Evolutionary conservation across 1,140 invertebrate species (phyloP), one percentile per base, ranked within the genome.

Genomic region (Venturia canescens): DNA sequence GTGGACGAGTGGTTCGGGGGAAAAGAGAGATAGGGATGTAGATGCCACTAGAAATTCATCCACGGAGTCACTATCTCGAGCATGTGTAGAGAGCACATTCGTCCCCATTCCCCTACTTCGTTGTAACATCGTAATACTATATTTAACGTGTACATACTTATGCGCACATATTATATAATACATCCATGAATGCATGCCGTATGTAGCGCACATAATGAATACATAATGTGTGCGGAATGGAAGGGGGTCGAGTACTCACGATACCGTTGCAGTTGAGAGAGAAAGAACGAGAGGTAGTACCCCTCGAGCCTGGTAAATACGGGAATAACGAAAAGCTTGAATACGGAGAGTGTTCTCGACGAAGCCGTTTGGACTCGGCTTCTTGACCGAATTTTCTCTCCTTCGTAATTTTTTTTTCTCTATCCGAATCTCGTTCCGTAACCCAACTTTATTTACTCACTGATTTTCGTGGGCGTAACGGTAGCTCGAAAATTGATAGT

Each of bases 141-240:
- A 77, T 77, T 63, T 77, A 34, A 63, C 75, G 34, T 60, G 53
- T 63, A 77, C 57, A 66, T 63, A 77, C 75, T 66, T 66, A 77
- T 77, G 57, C 34, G 57, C 21, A 63, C 16, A 44, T 77, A 48
- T 34, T 60, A 60, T 76, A 60, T 34, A 77, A 77, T 63, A 77
- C 66, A 63, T 63, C 75, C 75, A 77, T 77, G 75, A 77, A 77
- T 77, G 75, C 75, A 77, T 66, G 57, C n/a, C 57, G 60, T 77
- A 77, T 77, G 75, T 77, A 77, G 75, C 75, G 31, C 60, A 63
- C 75, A 63, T 77, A 63, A 77, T 77, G 75, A 77, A 77, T 77
- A 77, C 75, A 77, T 77, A 77, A 77, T 77, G 53, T 77, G 75
- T 63, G 66, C 44, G 31, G 29, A 53, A 34, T 13, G 75, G 31